These are phyloP conservation scores for Hestina assimilis DNA, from an alignment of 1,140 invertebrate genomes.

Conservation along the genomic window DNA sequence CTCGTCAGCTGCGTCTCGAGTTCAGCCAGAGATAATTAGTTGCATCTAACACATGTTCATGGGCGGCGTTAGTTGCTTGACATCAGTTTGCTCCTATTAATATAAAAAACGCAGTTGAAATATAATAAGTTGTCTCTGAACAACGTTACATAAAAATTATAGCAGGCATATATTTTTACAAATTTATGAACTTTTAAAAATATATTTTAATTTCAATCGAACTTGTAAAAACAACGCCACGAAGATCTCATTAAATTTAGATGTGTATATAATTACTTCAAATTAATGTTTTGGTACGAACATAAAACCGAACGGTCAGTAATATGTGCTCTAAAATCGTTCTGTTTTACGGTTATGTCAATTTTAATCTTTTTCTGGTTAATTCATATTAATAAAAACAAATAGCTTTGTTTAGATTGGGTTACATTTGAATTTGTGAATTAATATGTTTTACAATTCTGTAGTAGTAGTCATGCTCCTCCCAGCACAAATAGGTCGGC, in stretches of 20 bases:
- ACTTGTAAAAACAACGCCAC: neutral
- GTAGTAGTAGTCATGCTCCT: too few relatives aligned
- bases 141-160: too few relatives aligned
- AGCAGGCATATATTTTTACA: neutral
- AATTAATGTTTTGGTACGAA: slow-evolving; percentile 29
- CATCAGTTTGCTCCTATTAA: too few relatives aligned
- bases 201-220: neutral
- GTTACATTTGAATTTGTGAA: neutral
- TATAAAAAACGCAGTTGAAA: too few relatives aligned
- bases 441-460: too few relatives aligned
- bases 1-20: too few relatives aligned
- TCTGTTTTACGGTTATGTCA: slow-evolving; percentile 52
- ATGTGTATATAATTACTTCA: slow-evolving; percentile 32
- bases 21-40: too few relatives aligned
- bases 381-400: slow-evolving; percentile 14
- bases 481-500: too few relatives aligned
- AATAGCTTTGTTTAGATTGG: slow-evolving; percentile 9
- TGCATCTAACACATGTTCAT: too few relatives aligned
- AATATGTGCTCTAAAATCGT: slow-evolving; percentile 41
- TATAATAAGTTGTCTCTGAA: too few relatives aligned
- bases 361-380: slow-evolving; percentile 25
- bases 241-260: slow-evolving; percentile 1
- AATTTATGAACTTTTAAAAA: neutral
- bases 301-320: slow-evolving; percentile 51
- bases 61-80: too few relatives aligned